phyloP scores from a whole-genome alignment of 2,113 vertebrate genomes.

The Entomyzon cyanotis region DNA sequence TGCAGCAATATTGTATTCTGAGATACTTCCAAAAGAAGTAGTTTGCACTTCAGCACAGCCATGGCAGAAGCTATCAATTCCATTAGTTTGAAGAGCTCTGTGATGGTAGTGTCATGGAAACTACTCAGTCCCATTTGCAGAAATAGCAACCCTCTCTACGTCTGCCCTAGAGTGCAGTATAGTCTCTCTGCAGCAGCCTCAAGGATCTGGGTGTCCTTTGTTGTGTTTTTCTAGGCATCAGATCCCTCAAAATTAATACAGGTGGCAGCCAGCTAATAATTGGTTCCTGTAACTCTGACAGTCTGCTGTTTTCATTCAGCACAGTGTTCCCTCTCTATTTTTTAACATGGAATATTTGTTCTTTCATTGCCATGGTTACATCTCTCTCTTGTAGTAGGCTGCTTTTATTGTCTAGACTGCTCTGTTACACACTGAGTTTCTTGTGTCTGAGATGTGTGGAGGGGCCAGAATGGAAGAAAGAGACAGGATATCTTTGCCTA shows the following conservation, averaged over 20 bases:
- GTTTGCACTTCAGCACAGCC: neutral
- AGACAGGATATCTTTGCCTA: neutral
- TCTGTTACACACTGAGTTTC: neutral
- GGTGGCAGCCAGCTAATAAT: neutral
- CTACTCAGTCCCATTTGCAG: neutral
- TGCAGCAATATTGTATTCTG: neutral
- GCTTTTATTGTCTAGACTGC: neutral
- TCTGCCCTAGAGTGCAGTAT: neutral
- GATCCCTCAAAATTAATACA: neutral
- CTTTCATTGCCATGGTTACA: conserved; percentile 8
- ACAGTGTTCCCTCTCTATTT: neutral
- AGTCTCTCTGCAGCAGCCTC: neutral
- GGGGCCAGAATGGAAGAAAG: neutral
- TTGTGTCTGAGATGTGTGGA: neutral
- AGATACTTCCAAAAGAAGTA: neutral
- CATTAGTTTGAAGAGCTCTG: conserved; percentile 20
- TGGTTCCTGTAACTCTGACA: neutral
- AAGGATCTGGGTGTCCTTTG: neutral
- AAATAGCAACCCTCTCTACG: neutral
- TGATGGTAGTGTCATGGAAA: neutral
- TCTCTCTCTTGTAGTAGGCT: neutral
- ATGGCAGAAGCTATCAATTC: neutral
- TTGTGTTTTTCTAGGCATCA: neutral
- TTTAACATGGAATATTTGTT: neutral
- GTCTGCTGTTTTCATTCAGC: neutral